phyloP scores from a whole-genome alignment of 1,140 invertebrate genomes.

The Mizuhopecten yessoensis region DNA sequence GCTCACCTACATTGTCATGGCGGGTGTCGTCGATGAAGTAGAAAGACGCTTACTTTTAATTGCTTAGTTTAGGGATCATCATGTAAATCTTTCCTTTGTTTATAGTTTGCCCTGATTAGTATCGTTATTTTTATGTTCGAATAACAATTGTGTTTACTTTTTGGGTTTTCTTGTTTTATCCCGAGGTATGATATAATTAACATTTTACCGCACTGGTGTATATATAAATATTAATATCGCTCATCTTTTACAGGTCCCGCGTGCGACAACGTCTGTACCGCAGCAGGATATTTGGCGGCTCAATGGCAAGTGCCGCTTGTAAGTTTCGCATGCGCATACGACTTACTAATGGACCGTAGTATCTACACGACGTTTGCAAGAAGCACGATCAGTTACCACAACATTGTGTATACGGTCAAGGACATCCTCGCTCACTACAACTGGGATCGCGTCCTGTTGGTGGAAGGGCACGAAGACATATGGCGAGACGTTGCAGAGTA shows the following conservation, averaged over 20 bases:
- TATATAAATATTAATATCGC: no score
- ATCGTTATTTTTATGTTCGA: no score
- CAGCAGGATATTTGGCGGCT: slow-evolving; percentile 66
- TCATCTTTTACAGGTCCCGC: slow-evolving; percentile 63
- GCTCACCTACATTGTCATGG: no score
- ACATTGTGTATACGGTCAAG: slow-evolving; percentile 63
- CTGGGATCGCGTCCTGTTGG: slow-evolving; percentile 67
- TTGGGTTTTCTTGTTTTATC: no score
- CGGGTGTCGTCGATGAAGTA: no score
- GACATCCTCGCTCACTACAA: slow-evolving; percentile 65
- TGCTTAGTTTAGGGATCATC: no score
- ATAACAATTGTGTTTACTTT: no score
- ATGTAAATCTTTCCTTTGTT: no score
- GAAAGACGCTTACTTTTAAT: no score
- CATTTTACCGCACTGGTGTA: no score
- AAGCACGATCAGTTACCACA: slow-evolving; percentile 60
- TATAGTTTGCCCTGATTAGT: no score
- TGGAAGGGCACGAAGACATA: slow-evolving; percentile 61
- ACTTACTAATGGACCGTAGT: slow-evolving; percentile 49
- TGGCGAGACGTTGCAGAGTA: slow-evolving; percentile 69
- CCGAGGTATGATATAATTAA: no score
- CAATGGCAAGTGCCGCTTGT: slow-evolving; percentile 70
- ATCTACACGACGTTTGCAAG: slow-evolving; percentile 60
- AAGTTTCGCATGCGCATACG: slow-evolving; percentile 81
- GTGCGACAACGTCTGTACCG: slow-evolving; percentile 69